phyloP scores from a whole-genome alignment of 2,113 vertebrate species.

The Danio rerio region GRCz12tu NC_133195.1:24970001-24970500 shows the following conservation, averaged over 20 bases:
- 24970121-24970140: slow-evolving; percentile 26
- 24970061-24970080: background rate
- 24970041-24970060: background rate
- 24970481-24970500: background rate
- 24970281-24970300: slow-evolving; percentile 40
- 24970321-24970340: background rate
- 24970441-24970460: background rate
- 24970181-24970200: slow-evolving; percentile 49
- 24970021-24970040: background rate
- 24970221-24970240: slow-evolving; percentile 59
- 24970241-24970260: slow-evolving; percentile 45
- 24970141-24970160: background rate
- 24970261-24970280: slow-evolving; percentile 43
- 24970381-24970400: slow-evolving; percentile 2
- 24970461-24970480: slow-evolving; percentile 20
- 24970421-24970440: background rate
- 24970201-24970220: slow-evolving; percentile 39
- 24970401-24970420: background rate
- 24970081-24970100: background rate
- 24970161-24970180: background rate
- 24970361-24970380: slow-evolving; percentile 2
- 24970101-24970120: slow-evolving; percentile 15
- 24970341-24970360: background rate
- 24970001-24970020: background rate
- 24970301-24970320: slow-evolving; percentile 49